A percentile compares a stretch with the other conserved stretches of the same genome.
phyloP scores from a whole-genome alignment of 2,888 invertebrate species.

The Petrophora chlorosata region DNA sequence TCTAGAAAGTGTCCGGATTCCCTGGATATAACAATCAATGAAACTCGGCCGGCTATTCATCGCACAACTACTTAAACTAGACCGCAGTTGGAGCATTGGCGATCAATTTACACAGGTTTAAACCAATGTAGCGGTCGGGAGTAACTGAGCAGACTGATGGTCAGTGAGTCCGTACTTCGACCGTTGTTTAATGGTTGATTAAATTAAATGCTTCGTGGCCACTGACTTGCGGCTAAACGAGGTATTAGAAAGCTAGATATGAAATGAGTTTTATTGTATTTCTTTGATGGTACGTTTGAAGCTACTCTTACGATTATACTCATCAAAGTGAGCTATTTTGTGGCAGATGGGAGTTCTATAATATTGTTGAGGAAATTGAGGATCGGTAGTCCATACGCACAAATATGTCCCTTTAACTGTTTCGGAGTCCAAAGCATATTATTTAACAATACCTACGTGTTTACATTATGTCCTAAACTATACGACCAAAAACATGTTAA shows the following conservation, averaged over 20 bases:
- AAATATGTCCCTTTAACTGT: too few species aligned
- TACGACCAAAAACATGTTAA: too few species aligned
- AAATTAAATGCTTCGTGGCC: constrained; percentile 4
- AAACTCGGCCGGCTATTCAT: not conserved
- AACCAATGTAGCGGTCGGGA: constrained; percentile 11
- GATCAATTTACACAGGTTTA: constrained; percentile 10
- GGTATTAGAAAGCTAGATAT: not conserved
- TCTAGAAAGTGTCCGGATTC: constrained; percentile 1
- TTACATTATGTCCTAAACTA: too few species aligned
- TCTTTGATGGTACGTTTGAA: too few species aligned
- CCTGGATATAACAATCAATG: not conserved
- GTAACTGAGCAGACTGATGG: not conserved
- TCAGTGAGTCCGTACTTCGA: constrained; percentile 1
- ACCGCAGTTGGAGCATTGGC: constrained; percentile 1
- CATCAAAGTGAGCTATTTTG: too few species aligned
- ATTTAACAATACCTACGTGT: too few species aligned
- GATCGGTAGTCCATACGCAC: too few species aligned
- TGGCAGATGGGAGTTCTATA: too few species aligned
- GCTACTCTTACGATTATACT: too few species aligned
- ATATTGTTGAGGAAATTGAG: too few species aligned
- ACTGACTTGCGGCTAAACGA: not conserved
- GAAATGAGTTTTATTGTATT: too few species aligned
- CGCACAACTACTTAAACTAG: not conserved
- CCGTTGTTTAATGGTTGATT: constrained; percentile 5
- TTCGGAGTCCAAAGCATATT: too few species aligned